Conservation (phyloP, 2,888 invertebrate genomes). For the Aleiodes leptofemur region DNA sequence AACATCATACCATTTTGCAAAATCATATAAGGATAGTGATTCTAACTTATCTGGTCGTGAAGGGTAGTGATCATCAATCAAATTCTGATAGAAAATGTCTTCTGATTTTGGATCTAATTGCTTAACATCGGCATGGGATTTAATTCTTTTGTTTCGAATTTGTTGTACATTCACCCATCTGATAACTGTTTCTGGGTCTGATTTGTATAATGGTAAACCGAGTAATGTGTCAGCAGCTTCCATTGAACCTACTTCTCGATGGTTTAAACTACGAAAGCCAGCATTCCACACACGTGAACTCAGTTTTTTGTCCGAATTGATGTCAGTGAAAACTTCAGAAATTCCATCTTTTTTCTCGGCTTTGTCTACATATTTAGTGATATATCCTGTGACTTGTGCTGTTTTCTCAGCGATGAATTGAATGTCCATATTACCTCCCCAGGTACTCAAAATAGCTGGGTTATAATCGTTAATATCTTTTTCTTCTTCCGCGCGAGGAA, state of each 20-base stretch:
- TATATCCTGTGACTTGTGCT: constrained; percentile 58
- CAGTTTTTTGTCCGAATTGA: constrained; percentile 63
- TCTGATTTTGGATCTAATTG: constrained; percentile 54
- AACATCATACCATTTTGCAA: constrained; percentile 56
- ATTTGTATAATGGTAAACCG: constrained; percentile 64
- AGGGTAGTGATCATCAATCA: constrained; percentile 63
- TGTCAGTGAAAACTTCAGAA: constrained; percentile 48
- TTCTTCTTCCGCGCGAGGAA: constrained; percentile 29
- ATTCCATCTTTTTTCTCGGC: constrained; percentile 23
- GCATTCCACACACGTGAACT: constrained; percentile 61
- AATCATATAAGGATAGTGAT: constrained; percentile 55
- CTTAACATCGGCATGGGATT: constrained; percentile 43
- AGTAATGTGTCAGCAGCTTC: constrained; percentile 66
- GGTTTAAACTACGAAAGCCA: constrained; percentile 59
- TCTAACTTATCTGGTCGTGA: constrained; percentile 60
- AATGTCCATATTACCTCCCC: constrained; percentile 42
- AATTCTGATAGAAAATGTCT: constrained; percentile 60
- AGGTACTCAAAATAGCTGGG: constrained; percentile 36
- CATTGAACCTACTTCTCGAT: constrained; percentile 66
- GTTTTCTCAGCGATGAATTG: constrained; percentile 59
- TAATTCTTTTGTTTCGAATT: constrained; percentile 49
- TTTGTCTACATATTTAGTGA: constrained; percentile 61
- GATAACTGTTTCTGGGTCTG: constrained; percentile 64
- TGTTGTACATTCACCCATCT: constrained; percentile 63
- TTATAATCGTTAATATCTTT: constrained; percentile 41